Base-by-base conservation (phyloP, 30 jellyfish, hydroid and myxozoan species). In the Euphysa ruthae region DNA sequence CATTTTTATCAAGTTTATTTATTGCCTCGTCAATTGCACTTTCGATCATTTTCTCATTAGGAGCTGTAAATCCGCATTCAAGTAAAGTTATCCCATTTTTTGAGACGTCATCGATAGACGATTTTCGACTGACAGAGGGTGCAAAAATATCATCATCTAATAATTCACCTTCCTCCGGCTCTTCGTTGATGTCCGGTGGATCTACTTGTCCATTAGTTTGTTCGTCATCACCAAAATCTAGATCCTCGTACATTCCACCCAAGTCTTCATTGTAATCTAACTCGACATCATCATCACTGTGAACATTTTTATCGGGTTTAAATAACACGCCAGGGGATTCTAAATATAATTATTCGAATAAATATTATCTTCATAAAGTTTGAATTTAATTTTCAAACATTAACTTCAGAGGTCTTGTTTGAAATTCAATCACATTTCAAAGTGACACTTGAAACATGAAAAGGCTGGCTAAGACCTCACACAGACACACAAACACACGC, bases 201-300 rank as follows among this genome's bases (percentile, higher is more conserved):
- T 25, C 31, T 2, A 5, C 74, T 5, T 44, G 8, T 6, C 35
- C 78, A 28, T 65, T 65, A 0, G 78, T 22, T 65, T 65, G 78
- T 20, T 65, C 78, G 46, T 65, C 78, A 19, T 65, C 78, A 27
- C 64, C 78, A 29, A 65, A 65, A 28, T 43, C 35, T 10, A 65
- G 43, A 43, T 65, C 71, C 7, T 55, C 78, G 20, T 65, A 65
- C 70, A 65, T n/a, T 6, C 21, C 74, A 20, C 69, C 69, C 13
- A 61, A 14, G 34, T 65, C 78, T 35, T 65, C 78, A 32, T 65
- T 26, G 34, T 65, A 65, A 22, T 65, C 78, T 55, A 65, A 35
- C 43, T 65, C 78, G 18, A 32, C 35, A 65, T 65, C 78, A 15
- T 51, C 65, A 24, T 51, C 65, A 38, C 52, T n/a, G 52, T 8